Percentiles rank a stretch among this genome's conserved stretches.
Conservation (phyloP, 2,113 vertebrate species). For the Calidris pygmaea region DNA sequence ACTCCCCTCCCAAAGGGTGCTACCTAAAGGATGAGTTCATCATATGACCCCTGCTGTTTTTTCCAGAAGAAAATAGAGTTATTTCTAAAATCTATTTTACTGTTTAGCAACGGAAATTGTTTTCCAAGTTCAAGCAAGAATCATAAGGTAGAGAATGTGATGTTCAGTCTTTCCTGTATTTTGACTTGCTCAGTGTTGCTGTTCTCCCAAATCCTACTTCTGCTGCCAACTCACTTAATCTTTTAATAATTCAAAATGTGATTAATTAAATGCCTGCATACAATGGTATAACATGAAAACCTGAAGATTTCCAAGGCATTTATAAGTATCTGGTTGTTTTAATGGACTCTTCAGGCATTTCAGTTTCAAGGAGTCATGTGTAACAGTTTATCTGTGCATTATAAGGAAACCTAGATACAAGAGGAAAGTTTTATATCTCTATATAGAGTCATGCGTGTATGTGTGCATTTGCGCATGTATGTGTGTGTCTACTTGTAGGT, state of each 20-base stretch:
- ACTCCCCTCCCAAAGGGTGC: background rate
- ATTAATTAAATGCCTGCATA: background rate
- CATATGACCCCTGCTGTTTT: background rate
- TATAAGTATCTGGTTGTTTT: background rate
- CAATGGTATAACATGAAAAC: background rate
- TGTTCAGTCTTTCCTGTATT: background rate
- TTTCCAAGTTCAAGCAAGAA: background rate
- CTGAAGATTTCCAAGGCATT: background rate
- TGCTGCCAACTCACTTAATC: background rate
- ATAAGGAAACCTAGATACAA: background rate
- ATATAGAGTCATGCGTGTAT: fast-evolving
- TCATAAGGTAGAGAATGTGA: background rate
- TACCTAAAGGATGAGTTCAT: background rate
- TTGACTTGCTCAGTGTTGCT: background rate
- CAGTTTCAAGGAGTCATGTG: background rate
- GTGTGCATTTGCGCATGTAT: background rate
- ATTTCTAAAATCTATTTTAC: background rate
- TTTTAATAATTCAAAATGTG: background rate
- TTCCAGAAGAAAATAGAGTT: background rate
- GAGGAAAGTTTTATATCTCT: background rate
- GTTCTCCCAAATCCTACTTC: background rate
- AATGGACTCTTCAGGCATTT: background rate
- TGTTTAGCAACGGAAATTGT: background rate
- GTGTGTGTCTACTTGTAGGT: background rate
- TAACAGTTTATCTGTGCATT: background rate